Evolutionary conservation across 2,888 invertebrate genomes (phyloP).

Genomic region (Cyclophora albipunctata): DNA sequence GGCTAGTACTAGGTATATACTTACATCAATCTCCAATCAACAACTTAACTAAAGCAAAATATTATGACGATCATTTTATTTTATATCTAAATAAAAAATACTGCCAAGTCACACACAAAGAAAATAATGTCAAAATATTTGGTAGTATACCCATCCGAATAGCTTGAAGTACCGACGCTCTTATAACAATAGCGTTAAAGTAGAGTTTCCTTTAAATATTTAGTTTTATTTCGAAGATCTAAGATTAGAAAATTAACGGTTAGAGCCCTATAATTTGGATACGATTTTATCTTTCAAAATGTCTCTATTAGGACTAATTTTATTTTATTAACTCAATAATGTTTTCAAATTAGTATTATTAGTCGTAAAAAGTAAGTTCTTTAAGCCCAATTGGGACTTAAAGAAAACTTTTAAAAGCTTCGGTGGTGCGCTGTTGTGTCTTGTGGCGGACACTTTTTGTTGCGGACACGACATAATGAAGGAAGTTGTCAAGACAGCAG

Average conservation of each 20-base stretch:
- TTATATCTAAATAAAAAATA: no score
- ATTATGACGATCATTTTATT: no score
- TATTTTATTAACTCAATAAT: background rate
- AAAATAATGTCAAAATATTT: conserved; percentile 14
- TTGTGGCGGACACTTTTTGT: no score
- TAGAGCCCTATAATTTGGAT: conserved; percentile 17
- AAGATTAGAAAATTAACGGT: conserved; percentile 17
- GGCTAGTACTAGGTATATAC: no score
- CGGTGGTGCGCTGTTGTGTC: no score
- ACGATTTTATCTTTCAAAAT: conserved; percentile 16
- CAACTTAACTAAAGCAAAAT: no score
- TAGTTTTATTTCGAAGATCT: background rate
- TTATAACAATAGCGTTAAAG: no score
- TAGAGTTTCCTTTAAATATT: no score
- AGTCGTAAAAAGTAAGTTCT: no score
- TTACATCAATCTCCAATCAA: no score
- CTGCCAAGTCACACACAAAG: background rate
- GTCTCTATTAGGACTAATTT: background rate
- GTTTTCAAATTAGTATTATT: conserved; percentile 3
- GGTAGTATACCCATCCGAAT: background rate
- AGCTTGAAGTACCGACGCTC: background rate
- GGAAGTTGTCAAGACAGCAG: no score
- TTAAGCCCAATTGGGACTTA: background rate
- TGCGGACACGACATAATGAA: no score
- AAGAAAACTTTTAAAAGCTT: background rate